A percentile compares a stretch with the other conserved stretches of the same genome.
Evolutionary conservation across 53 echinoderm and acorn worm genomes (phyloP).

Genomic region (Glandiceps talaboti): DNA sequence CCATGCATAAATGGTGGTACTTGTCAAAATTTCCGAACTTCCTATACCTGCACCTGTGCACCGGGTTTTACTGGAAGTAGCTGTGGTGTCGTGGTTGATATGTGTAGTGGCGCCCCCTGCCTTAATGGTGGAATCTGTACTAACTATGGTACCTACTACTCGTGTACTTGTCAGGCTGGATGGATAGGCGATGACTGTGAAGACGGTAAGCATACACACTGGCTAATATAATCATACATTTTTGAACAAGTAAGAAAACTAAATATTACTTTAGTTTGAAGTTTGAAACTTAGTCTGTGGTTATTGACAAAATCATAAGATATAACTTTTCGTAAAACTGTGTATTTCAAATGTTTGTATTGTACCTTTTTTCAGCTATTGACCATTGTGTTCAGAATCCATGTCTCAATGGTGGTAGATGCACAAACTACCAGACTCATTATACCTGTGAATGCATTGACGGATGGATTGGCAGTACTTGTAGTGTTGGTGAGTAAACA

Average conservation of each 20-base stretch:
- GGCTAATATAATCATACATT: no score
- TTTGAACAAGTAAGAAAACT: no score
- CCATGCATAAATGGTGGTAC: slow-evolving; percentile 53
- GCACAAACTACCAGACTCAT: slow-evolving; percentile 29
- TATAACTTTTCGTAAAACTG: no score
- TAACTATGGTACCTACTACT: slow-evolving; percentile 26
- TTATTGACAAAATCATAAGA: no score
- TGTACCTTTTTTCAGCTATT: no score
- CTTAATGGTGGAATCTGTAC: slow-evolving; percentile 36
- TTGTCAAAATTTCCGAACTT: slow-evolving; percentile 35
- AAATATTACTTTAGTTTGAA: no score
- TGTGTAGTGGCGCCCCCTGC: slow-evolving; percentile 7
- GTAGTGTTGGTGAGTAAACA: slow-evolving; percentile 29
- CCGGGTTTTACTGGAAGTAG: slow-evolving; percentile 50
- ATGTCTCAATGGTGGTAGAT: slow-evolving; percentile 53
- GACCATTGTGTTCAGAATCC: slow-evolving; percentile 10
- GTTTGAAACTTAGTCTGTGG: no score
- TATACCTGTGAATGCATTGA: slow-evolving; percentile 51
- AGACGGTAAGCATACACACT: not conserved
- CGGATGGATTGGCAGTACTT: slow-evolving; percentile 52
- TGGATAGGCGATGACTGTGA: slow-evolving; percentile 20
- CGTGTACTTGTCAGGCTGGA: slow-evolving; percentile 18
- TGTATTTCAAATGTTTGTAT: no score
- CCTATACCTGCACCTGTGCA: slow-evolving; percentile 47
- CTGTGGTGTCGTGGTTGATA: slow-evolving; percentile 16